These are phyloP conservation scores for Sebastes minor DNA, from an alignment of 2,797 vertebrate genomes.

Conservation along the genomic window DNA sequence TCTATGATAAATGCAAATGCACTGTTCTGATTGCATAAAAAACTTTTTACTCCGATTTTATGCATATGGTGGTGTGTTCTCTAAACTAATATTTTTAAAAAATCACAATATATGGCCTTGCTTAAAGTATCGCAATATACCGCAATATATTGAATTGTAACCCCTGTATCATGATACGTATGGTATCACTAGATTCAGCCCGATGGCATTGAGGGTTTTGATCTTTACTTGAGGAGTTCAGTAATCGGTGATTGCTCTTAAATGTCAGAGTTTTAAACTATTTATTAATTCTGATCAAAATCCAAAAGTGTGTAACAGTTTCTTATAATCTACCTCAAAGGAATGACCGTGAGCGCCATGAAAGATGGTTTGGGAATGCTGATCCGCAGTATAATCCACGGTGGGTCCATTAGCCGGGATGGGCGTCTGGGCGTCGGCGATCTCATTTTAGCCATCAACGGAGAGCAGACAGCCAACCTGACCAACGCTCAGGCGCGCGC, in stretches of 20 bases:
- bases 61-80: no score
- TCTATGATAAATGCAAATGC: no score
- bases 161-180: no score
- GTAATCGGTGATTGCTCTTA: background rate
- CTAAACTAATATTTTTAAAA: no score
- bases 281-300: background rate
- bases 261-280: background rate
- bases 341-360: slow-evolving; percentile 95
- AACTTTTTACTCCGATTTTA: no score
- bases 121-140: no score
- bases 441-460: slow-evolving; percentile 93
- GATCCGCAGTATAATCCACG: slow-evolving; percentile 94
- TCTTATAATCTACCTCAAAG: slow-evolving; percentile 67
- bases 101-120: no score
- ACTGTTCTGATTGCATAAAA: no score
- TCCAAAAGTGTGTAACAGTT: background rate
- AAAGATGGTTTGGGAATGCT: slow-evolving; percentile 94
- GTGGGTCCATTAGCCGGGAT: slow-evolving; percentile 94
- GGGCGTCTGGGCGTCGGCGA: slow-evolving; percentile 92
- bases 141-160: no score
- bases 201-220: background rate
- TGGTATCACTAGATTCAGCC: no score
- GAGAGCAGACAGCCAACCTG: slow-evolving; percentile 89
- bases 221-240: background rate
- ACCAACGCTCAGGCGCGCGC: slow-evolving; percentile 93